phyloP scores from a whole-genome alignment of 2,888 invertebrate species.

The Folsomia candida region DNA sequence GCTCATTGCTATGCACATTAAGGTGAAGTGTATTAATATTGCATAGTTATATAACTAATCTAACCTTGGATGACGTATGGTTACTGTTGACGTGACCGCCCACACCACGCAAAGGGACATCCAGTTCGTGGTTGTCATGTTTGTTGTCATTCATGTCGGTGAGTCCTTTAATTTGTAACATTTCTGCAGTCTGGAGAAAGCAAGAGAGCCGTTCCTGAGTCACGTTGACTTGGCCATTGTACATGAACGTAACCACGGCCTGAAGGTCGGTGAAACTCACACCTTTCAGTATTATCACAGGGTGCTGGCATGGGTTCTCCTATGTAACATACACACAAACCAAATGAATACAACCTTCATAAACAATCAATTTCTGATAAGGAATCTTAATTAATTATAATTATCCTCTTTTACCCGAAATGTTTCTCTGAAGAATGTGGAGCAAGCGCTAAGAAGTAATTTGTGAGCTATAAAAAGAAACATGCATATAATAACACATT shows the following conservation, averaged over 20 bases:
- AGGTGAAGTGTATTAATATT: too few relatives aligned
- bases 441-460: constrained; percentile 80
- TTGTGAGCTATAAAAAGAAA: constrained; percentile 67
- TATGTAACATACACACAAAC: too few relatives aligned
- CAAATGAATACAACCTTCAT: constrained; percentile 81
- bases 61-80: too few relatives aligned
- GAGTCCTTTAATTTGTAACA: constrained; percentile 72
- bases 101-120: too few relatives aligned
- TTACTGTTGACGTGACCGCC: too few relatives aligned
- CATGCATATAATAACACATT: too few relatives aligned
- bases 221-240: constrained; percentile 87
- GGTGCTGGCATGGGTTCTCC: constrained; percentile 54
- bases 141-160: constrained; percentile 62
- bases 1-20: too few relatives aligned
- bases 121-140: too few relatives aligned
- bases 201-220: constrained; percentile 78
- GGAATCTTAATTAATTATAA: too few relatives aligned
- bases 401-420: constrained; percentile 62
- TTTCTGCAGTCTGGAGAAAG: constrained; percentile 73
- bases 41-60: too few relatives aligned
- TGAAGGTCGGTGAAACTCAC: constrained; percentile 53
- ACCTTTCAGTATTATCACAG: constrained; percentile 54
- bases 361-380: constrained; percentile 67
- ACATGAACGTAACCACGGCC: constrained; percentile 67
- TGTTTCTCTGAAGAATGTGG: constrained; percentile 68